Evolutionary conservation across 2,797 vertebrate genomes (phyloP).

Genomic region (Syngnathus acus): DNA sequence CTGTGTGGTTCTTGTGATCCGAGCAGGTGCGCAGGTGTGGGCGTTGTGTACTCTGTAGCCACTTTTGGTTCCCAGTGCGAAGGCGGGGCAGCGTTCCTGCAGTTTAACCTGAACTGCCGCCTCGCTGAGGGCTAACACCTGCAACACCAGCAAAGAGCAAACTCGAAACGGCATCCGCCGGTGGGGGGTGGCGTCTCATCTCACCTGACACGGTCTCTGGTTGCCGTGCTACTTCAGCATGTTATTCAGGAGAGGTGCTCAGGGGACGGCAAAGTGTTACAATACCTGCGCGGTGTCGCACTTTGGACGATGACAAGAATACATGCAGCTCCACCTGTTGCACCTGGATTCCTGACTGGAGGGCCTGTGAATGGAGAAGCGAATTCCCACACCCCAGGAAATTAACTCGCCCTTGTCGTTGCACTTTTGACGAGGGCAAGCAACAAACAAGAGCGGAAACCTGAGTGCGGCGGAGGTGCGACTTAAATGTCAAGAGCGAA

Average conservation of each 20-base stretch:
- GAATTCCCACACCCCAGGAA: conserved; percentile 60
- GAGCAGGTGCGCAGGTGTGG: conserved; percentile 53
- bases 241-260: conserved; percentile 49
- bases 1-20: conserved; percentile 27
- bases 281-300: conserved; percentile 45
- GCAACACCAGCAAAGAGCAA: conserved; percentile 30
- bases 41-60: conserved; percentile 39
- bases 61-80: conserved; percentile 40
- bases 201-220: conserved; percentile 47
- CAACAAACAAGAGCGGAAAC: conserved; percentile 53
- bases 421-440: conserved; percentile 47
- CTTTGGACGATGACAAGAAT: conserved; percentile 47
- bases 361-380: conserved; percentile 43
- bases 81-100: conserved; percentile 61
- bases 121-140: conserved; percentile 71
- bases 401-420: conserved; percentile 50
- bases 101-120: conserved; percentile 66
- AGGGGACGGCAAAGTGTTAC: conserved; percentile 50
- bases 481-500: conserved; percentile 62
- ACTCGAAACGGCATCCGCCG: neutral
- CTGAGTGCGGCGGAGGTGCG: conserved; percentile 53
- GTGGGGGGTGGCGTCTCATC: conserved; percentile 1
- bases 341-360: conserved; percentile 52
- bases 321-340: conserved; percentile 60
- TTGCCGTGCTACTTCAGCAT: conserved; percentile 50